phyloP scores from a whole-genome alignment of 2,113 vertebrate species.

The Lathamus discolor region DNA sequence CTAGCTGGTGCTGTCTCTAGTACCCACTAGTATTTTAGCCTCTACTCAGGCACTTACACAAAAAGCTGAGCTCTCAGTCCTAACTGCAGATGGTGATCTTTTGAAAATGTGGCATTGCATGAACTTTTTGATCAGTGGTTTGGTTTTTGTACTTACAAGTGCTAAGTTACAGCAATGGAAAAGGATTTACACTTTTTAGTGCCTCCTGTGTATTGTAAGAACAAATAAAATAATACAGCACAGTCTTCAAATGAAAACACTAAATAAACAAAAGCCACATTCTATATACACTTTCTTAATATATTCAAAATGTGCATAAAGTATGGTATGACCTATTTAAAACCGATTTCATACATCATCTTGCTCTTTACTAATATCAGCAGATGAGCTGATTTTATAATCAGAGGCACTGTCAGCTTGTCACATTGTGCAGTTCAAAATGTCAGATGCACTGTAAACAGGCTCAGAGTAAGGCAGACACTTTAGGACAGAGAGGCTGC shows the following conservation, averaged over 20 bases:
- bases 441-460: conserved; percentile 41
- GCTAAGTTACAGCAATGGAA: neutral
- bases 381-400: conserved; percentile 28
- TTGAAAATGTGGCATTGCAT: neutral
- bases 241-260: neutral
- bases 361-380: neutral
- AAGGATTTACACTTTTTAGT: neutral
- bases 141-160: neutral
- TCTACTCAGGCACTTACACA: neutral
- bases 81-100: neutral
- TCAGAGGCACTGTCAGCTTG: neutral
- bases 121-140: neutral
- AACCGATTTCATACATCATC: neutral
- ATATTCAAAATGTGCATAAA: neutral
- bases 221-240: neutral
- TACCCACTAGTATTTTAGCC: neutral
- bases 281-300: neutral
- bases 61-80: neutral
- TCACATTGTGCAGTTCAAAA: conserved; percentile 38
- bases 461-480: neutral
- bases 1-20: neutral
- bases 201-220: neutral
- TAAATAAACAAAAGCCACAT: neutral
- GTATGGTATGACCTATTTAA: neutral
- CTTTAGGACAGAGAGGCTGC: neutral